Evolutionary conservation across 2,113 vertebrate genomes (phyloP), one percentile per base, ranked within the genome.

Genomic region (Recurvirostra avosetta): DNA sequence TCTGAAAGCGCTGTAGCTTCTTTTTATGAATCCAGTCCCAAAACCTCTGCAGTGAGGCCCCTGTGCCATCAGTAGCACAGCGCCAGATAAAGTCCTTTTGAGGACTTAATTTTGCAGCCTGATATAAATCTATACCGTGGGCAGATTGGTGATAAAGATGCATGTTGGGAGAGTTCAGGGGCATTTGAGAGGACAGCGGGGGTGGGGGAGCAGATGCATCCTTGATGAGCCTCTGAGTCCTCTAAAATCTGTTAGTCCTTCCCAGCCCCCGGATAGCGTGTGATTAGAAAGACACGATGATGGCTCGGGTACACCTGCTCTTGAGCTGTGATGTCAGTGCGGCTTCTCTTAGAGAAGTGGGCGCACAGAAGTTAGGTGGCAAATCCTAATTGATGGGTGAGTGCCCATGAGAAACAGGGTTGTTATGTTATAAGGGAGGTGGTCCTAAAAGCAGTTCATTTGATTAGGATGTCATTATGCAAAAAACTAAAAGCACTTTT

Each of bases 251-350:
- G 26, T 29, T 38, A 52, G 70, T 63, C 58, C n/a, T 50, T 77
- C 47, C 41, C 70, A 89, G 90, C 36, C 56, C 73, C n/a, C 1
- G 0, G 58, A 25, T 3, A 77, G 53, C 16, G 47, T 67, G 62
- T 38, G 63, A 49, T 68, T 45, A 38, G 65, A 80, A 52, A 0
- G 1, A 16, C 55, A 38, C 0, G 0, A 9, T 0, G 0, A 32
- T 61, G 73, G 63, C 65, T 84, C 0, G 0, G 20, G 56, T 40
- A 73, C 45, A 18, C 36, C 29, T 27, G 68, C 61, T 71, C 32
- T 23, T 25, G 65, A 38, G 56, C 11, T 87, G 66, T 61, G 86
- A 47, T n/a, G 86, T 73, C 29, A 43, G 52, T 18, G 27, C 2
- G 2, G 30, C 36, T 81, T 72, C 40, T 56, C 65, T 40, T 32